phyloP scores from a whole-genome alignment of 1,140 invertebrate species.

The Cheumatopsyche charites region DNA sequence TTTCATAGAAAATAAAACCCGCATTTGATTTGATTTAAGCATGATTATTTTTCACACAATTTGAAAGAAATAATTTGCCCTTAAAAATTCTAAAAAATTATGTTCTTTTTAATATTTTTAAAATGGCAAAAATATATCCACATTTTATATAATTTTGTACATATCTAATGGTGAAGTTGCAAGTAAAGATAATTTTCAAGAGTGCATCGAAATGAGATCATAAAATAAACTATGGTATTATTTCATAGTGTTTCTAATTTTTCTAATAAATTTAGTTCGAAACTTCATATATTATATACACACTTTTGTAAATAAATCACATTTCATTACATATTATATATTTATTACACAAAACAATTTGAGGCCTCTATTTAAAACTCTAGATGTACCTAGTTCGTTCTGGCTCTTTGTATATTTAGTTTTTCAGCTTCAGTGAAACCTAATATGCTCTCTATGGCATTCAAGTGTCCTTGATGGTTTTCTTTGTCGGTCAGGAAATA shows the following conservation, averaged over 20 bases:
- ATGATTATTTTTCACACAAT: no score
- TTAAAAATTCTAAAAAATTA: neutral
- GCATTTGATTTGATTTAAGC: no score
- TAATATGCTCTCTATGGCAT: conserved; percentile 85
- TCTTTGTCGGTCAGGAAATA: conserved; percentile 88
- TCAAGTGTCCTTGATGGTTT: conserved; percentile 81
- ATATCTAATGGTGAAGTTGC: no score
- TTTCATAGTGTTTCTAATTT: neutral
- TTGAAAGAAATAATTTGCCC: no score
- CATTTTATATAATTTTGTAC: no score
- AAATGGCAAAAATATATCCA: no score
- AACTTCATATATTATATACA: conserved; percentile 4
- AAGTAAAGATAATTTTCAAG: no score
- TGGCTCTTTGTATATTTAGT: conserved; percentile 72
- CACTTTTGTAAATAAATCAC: neutral
- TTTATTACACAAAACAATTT: neutral
- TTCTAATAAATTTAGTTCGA: conserved; percentile 2
- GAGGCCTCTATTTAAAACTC: conserved; percentile 19
- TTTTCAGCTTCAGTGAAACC: conserved; percentile 79
- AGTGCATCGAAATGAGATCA: conserved; percentile 11
- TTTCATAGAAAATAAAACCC: no score
- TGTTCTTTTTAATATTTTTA: no score
- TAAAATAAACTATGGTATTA: neutral
- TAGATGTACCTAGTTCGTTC: conserved; percentile 45
- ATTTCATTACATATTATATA: neutral